Evolutionary conservation across 2,797 vertebrate genomes (phyloP).

Genomic region (Micropoecilia bifurca): DNA sequence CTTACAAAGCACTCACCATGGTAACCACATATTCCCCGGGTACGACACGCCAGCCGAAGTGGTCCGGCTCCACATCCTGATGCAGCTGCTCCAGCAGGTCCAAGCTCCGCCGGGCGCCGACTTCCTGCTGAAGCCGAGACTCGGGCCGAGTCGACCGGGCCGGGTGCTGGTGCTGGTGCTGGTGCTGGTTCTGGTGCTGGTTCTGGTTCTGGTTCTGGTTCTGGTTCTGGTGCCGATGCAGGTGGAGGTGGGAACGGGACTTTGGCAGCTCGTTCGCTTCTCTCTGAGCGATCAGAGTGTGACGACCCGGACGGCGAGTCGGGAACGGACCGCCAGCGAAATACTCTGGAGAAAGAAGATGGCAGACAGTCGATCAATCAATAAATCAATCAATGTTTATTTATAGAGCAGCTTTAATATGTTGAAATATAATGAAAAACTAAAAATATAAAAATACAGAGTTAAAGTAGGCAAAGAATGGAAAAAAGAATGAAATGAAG

Average conservation of each 20-base stretch:
- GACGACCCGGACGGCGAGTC: conserved; percentile 26
- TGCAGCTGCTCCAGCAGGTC: conserved; percentile 57
- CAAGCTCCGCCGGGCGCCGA: conserved; percentile 27
- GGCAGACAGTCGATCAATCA: not conserved
- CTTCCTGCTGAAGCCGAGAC: conserved; percentile 55
- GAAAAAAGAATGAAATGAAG: not conserved
- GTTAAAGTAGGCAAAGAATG: not conserved
- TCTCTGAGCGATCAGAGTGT: conserved; percentile 4
- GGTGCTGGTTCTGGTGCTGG: conserved; percentile 5
- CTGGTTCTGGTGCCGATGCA: conserved; percentile 15
- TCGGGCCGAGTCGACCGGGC: conserved; percentile 28
- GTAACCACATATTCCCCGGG: conserved; percentile 72
- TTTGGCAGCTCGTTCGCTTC: conserved; percentile 7
- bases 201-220: not conserved
- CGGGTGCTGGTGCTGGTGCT: not conserved
- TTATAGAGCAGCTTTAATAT: not conserved
- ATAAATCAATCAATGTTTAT: not conserved
- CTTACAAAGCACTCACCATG: conserved; percentile 69
- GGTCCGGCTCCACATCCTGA: conserved; percentile 56
- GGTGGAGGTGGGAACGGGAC: conserved; percentile 7
- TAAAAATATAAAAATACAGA: not conserved
- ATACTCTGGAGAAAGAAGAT: conserved; percentile 48
- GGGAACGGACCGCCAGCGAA: conserved; percentile 54
- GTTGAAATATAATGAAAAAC: not conserved
- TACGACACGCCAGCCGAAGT: conserved; percentile 35